Percentiles rank a stretch among this genome's conserved stretches.
phyloP scores from a whole-genome alignment of 2,888 invertebrate species.

The Physocephala rufipes region DNA sequence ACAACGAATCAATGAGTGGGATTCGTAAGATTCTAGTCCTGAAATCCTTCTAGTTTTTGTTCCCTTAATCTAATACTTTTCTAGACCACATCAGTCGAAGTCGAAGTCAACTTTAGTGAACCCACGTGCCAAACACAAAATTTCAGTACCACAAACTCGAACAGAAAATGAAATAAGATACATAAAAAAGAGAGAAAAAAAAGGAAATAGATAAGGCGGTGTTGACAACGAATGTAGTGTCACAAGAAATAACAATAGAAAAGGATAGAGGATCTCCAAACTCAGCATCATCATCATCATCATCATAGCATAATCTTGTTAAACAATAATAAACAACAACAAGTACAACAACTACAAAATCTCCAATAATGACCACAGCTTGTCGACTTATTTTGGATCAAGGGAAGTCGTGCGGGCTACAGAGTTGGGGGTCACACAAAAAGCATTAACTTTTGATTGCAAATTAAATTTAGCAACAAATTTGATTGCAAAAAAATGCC shows the following conservation, averaged over 20 bases:
- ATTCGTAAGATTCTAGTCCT: too few species aligned
- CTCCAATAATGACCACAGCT: slow-evolving; percentile 1
- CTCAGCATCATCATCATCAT: slow-evolving; percentile 12
- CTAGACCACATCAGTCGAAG: too few species aligned
- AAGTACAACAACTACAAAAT: background rate
- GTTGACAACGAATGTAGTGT: background rate
- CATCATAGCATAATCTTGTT: slow-evolving; percentile 10
- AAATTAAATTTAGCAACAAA: slow-evolving; percentile 40
- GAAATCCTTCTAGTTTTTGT: too few species aligned
- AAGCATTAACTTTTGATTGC: slow-evolving; percentile 39
- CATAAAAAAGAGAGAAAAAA: slow-evolving; percentile 3
- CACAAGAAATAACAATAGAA: slow-evolving; percentile 8
- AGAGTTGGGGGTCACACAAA: slow-evolving; percentile 3
- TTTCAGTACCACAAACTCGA: background rate
- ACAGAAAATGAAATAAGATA: slow-evolving; percentile 25
- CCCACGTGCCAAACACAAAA: background rate
- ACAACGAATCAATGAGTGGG: too few species aligned
- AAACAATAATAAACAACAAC: slow-evolving; percentile 14
- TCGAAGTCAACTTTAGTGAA: slow-evolving; percentile 19
- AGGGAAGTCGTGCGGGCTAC: background rate
- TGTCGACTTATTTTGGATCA: slow-evolving; percentile 15
- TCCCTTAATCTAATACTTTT: too few species aligned
- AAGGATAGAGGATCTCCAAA: background rate
- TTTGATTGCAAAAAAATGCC: slow-evolving; percentile 40
- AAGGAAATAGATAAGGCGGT: background rate